A percentile compares a stretch with the other conserved stretches of the same genome.
These are phyloP conservation scores for Drosophila subsilvestris DNA, from an alignment of 2,888 invertebrate species.

Conservation along the genomic window DNA sequence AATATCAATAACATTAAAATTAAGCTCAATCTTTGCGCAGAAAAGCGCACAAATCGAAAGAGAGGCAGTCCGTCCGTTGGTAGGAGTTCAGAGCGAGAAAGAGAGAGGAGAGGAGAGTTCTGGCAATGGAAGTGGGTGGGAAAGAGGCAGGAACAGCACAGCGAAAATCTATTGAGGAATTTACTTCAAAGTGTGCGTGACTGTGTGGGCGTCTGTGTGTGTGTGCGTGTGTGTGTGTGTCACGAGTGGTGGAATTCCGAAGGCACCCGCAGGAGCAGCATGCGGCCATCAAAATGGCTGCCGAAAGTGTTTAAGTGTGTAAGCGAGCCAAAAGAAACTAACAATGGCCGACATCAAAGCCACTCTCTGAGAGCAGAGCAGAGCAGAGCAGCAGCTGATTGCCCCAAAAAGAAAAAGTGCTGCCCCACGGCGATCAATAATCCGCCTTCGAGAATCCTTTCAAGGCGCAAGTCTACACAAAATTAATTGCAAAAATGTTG, in stretches of 20 bases:
- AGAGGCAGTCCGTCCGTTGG: constrained; percentile 8
- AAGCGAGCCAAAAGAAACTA: constrained; percentile 39
- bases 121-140: constrained; percentile 44
- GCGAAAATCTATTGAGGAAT: constrained; percentile 59
- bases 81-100: constrained; percentile 5
- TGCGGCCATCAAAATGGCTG: constrained; percentile 73
- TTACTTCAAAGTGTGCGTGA: constrained; percentile 18
- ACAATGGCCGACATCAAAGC: constrained; percentile 58
- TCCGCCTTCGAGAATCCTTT: not conserved
- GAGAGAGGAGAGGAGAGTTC: constrained; percentile 19
- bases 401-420: constrained; percentile 18
- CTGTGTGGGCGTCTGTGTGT: constrained; percentile 16
- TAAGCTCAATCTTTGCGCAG: constrained; percentile 52
- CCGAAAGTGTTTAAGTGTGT: constrained; percentile 73
- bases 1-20: constrained; percentile 72
- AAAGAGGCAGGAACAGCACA: constrained; percentile 46
- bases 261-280: constrained; percentile 59
- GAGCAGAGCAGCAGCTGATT: not conserved
- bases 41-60: constrained; percentile 10
- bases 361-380: not conserved
- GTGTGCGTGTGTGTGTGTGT: constrained; percentile 17
- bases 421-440: constrained; percentile 48
- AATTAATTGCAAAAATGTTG: constrained; percentile 67
- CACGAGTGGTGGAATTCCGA: constrained; percentile 74
- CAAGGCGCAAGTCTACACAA: constrained; percentile 45